Base-by-base conservation (phyloP, 2,113 vertebrate genomes). In the Montifringilla adamsi region DNA sequence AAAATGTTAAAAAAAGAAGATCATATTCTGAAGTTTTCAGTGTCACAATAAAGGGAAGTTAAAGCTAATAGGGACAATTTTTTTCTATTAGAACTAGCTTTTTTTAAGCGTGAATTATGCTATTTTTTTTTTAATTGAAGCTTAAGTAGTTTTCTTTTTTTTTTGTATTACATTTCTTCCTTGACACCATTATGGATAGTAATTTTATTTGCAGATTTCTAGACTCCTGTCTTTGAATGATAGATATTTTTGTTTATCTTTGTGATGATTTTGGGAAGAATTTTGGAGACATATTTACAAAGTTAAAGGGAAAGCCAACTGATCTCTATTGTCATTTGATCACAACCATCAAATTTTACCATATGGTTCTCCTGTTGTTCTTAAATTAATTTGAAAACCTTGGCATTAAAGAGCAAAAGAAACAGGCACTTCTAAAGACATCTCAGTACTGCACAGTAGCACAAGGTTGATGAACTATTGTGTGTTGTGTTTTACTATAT, bases 361-460 rank as follows among this genome's bases (percentile, higher is more conserved):
- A 97, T 96, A 95, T 94, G 87, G 68, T 97, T 98, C 97, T 91
- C 74, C 77, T 95, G 75, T 94, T 97, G 43, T 77, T 90, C 35
- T 89, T 62, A 95, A 95, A 94, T 92, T 94, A 28, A 83, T 94
- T 97, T 91, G 18, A 86, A 94, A 94, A 89, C 77, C 58, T 97
- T 96, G 84, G 43, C 87, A 86, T 95, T 96, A 94, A 96, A 97
- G 95, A 97, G n/a, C 87, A 95, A 91, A 74, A 94, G 77, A 91
- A 96, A 88, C 95, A 81, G 33, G 26, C 13, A 79, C 11, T 92
- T 95, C 62, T 63, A 82, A 92, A 96, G 84, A 89, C 47, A 84
- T 96, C n/a, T 88, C 46, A 80, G 88, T 95, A 94, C 72, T 89
- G 68, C 53, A 81, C 58, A 95, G 62, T 93, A 95, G 91, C 72